Evolutionary conservation across 2,888 invertebrate genomes (phyloP).

Genomic region (Hypena proboscidalis): DNA sequence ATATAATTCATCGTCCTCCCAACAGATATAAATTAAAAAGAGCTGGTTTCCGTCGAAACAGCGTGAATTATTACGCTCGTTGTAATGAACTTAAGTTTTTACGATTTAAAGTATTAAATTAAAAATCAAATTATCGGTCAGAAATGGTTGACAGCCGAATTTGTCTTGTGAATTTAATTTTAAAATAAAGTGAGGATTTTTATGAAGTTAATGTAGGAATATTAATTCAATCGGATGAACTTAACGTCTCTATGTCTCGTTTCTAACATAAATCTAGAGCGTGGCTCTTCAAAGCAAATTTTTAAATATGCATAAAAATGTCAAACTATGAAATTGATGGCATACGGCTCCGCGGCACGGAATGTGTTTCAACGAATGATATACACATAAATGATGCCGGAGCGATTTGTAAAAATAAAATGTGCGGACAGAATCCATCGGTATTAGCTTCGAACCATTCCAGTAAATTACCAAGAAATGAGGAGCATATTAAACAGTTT

Average conservation of each 20-base stretch:
- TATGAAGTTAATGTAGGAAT: constrained; percentile 25
- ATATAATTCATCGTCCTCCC: constrained; percentile 33
- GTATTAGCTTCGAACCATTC: constrained; percentile 40
- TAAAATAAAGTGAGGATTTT: constrained; percentile 22
- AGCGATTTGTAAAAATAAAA: constrained; percentile 79
- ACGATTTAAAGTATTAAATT: constrained; percentile 31
- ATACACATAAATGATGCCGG: constrained; percentile 65
- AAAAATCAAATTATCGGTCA: constrained; percentile 28
- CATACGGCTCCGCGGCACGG: constrained; percentile 56
- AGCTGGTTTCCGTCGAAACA: constrained; percentile 35
- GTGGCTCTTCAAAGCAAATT: constrained; percentile 77
- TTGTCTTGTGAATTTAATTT: constrained; percentile 21
- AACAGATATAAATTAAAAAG: constrained; percentile 29
- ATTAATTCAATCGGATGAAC: constrained; percentile 36
- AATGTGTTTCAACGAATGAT: constrained; percentile 71
- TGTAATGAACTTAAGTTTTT: constrained; percentile 35
- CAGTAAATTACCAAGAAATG: constrained; percentile 39
- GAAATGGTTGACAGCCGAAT: constrained; percentile 31
- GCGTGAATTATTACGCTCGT: constrained; percentile 34
- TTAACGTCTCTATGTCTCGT: constrained; percentile 53
- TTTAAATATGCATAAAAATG: constrained; percentile 83
- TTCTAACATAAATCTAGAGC: constrained; percentile 69
- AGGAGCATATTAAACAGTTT: constrained; percentile 28
- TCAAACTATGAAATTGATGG: constrained; percentile 78
- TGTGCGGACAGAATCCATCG: constrained; percentile 60